These are phyloP conservation scores for Cyprinodon tularosa DNA, from an alignment of 2,113 vertebrate species.

Conservation along the genomic window DNA sequence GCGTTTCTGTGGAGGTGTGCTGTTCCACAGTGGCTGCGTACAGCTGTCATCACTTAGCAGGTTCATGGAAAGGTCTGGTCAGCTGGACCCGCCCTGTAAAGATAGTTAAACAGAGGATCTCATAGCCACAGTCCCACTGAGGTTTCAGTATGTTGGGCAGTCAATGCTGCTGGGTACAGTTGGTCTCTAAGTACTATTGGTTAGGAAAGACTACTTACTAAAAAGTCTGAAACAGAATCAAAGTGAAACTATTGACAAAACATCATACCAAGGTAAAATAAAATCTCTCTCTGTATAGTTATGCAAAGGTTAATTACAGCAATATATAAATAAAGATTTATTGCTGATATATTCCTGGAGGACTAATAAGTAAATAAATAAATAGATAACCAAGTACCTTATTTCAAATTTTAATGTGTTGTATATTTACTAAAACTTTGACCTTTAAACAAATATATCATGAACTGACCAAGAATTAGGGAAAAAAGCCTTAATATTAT, in stretches of 20 bases:
- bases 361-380: background rate
- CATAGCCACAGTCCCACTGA: constrained; percentile 31
- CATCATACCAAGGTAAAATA: background rate
- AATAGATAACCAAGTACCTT: background rate
- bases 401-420: background rate
- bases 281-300: background rate
- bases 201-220: background rate
- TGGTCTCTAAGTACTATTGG: background rate
- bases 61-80: constrained; percentile 69
- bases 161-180: background rate
- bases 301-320: background rate
- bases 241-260: background rate
- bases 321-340: background rate
- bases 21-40: constrained; percentile 43
- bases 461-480: too few species aligned
- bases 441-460: too few species aligned
- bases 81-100: constrained; percentile 35
- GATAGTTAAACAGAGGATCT: constrained; percentile 30
- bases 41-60: constrained; percentile 51
- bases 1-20: constrained; percentile 28
- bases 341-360: background rate
- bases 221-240: background rate
- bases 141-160: constrained; percentile 6
- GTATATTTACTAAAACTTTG: too few species aligned
- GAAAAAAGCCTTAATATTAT: too few species aligned